These are phyloP conservation scores for Eulemur albifrons DNA, from an alignment of 2,797 vertebrate genomes.

Conservation along the genomic window DNA sequence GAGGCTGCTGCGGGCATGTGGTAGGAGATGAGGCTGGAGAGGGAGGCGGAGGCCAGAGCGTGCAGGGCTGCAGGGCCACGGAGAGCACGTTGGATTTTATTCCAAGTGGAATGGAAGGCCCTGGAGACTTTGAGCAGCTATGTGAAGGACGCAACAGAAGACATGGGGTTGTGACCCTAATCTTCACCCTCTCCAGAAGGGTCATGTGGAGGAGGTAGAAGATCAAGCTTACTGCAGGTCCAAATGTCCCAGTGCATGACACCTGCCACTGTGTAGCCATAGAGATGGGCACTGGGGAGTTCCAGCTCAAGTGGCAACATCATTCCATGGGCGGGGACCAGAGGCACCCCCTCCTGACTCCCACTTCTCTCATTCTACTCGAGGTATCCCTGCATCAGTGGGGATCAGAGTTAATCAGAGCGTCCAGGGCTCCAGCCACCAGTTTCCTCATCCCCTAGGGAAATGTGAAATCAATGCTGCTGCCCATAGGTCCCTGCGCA, in stretches of 20 bases:
- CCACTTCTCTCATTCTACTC: neutral
- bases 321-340: neutral
- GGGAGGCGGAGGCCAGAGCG: neutral
- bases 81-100: neutral
- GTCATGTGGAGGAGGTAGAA: neutral
- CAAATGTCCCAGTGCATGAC: neutral
- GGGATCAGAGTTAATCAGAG: neutral
- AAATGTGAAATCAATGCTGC: neutral
- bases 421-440: neutral
- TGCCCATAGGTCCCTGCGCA: neutral
- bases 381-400: neutral
- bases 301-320: neutral
- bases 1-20: neutral
- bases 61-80: fast-evolving
- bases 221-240: neutral
- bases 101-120: neutral
- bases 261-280: neutral
- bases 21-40: neutral
- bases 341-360: neutral
- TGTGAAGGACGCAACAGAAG: neutral
- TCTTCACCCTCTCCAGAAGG: neutral
- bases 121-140: neutral
- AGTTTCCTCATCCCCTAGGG: neutral
- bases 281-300: neutral
- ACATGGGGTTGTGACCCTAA: neutral